Evolutionary conservation across 1,140 invertebrate genomes (phyloP), one percentile per base, ranked within the genome.

Genomic region (Gryon sp.): DNA sequence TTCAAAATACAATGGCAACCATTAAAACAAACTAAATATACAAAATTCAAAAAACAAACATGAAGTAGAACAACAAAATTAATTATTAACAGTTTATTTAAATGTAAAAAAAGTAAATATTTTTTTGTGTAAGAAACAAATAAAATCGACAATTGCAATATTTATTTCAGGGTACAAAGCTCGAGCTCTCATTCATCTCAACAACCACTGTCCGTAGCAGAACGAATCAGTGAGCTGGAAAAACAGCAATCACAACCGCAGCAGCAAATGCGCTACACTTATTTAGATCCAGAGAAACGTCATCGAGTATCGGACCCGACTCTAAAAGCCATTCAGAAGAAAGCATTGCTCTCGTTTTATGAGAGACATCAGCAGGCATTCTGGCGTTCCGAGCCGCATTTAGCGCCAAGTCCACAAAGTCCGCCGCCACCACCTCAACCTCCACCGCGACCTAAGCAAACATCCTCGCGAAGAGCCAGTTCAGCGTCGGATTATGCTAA

Each of bases 261-360:
- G 28, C 89, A 91, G 75, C 90, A 90, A 48, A 89, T 90, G 80
- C 91, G 92, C 40, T 94, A 93, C 80, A 91, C 92, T 4, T 94
- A 93, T 81, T 83, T 94, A 30, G 94, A 95, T 80, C 93, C 93
- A 0, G 92, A 93, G n/a, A 95, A 95, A 83, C 93, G 92, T 43
- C 92, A 93, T 73, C 90, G 91, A 69, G 90, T 95, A 14, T 92
- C 93, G 0, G 94, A 95, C 82, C 92, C 93, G 2, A 94, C 95
- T 0, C 82, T 97, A 0, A 97, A 96, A 85, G 94, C 94, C 0
- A 94, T 96, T 20, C 95, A 96, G 80, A 96, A 97, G 84, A 95
- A 96, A 80, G 95, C 95, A 0, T 86, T 97, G 1, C 87, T 96
- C 16, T 95, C 94, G 0, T 97, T 95, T 70, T 96, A 96, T 84